Percentiles rank a stretch among this genome's conserved stretches.
Evolutionary conservation across 2,113 vertebrate species (phyloP).

Genomic region (Corydoras sp.): DNA sequence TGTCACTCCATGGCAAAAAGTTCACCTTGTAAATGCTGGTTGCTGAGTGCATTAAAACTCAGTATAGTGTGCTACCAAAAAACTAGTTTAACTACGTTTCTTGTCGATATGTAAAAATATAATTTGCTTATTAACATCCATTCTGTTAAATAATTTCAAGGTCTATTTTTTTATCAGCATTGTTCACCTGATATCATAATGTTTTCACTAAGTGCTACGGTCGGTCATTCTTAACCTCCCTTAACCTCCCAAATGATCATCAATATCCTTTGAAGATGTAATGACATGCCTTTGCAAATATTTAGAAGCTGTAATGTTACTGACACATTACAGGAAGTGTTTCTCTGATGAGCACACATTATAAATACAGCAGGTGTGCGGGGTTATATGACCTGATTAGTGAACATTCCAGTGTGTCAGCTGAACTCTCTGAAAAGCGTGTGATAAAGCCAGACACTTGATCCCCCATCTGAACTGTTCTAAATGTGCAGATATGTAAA

Average conservation of each 20-base stretch:
- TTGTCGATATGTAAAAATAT: too few relatives aligned
- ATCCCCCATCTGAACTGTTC: neutral
- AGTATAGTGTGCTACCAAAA: too few relatives aligned
- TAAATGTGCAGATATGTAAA: neutral
- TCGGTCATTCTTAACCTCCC: neutral
- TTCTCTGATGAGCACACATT: conserved; percentile 10
- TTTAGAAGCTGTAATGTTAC: neutral
- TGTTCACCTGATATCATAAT: too few relatives aligned
- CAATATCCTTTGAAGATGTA: neutral
- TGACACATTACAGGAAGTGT: neutral
- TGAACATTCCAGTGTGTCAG: conserved; percentile 29
- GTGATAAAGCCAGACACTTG: conserved; percentile 9
- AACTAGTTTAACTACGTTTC: too few relatives aligned
- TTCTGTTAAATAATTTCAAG: too few relatives aligned
- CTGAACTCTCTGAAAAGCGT: neutral
- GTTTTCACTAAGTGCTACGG: neutral
- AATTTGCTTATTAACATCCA: too few relatives aligned
- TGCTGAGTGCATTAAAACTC: too few relatives aligned
- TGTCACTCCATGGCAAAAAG: too few relatives aligned
- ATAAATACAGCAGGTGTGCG: conserved; percentile 36
- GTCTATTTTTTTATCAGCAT: too few relatives aligned
- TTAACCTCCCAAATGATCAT: too few relatives aligned
- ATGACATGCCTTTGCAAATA: neutral
- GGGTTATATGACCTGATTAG: conserved; percentile 36
- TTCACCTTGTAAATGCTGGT: too few relatives aligned